Evolutionary conservation across 2,797 vertebrate genomes (phyloP).

Genomic region (Sebastiscus tertius): DNA sequence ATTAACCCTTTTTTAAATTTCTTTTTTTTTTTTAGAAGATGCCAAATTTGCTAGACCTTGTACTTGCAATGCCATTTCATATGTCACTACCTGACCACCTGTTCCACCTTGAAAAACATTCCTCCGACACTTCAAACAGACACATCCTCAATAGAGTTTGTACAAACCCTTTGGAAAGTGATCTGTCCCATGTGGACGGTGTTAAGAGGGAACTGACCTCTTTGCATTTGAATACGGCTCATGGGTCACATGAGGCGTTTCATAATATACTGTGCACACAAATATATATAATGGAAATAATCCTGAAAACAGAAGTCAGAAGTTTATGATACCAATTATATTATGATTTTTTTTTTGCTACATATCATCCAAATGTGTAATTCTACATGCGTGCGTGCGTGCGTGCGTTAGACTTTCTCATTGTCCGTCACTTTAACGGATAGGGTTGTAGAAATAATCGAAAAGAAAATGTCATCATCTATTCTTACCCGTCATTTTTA

Average conservation of each 20-base stretch:
- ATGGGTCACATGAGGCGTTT: neutral
- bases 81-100: neutral
- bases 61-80: neutral
- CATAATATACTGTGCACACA: neutral
- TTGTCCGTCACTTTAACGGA: too few relatives aligned
- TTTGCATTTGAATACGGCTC: slow-evolving; percentile 4
- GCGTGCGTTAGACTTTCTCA: too few relatives aligned
- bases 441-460: too few relatives aligned
- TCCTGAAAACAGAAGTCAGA: neutral
- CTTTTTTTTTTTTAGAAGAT: neutral
- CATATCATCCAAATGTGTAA: neutral
- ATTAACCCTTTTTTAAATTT: neutral
- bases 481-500: too few relatives aligned
- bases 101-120: neutral
- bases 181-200: slow-evolving; percentile 22
- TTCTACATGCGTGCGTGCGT: too few relatives aligned
- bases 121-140: slow-evolving; percentile 12
- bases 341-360: neutral
- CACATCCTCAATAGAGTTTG: neutral
- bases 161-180: neutral
- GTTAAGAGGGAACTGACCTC: slow-evolving; percentile 35
- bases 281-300: neutral
- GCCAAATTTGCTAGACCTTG: neutral
- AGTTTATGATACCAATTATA: neutral
- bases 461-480: too few relatives aligned